Percentiles rank a stretch among this genome's conserved stretches.
These are phyloP conservation scores for Morpho deidamia DNA, from an alignment of 2,888 invertebrate genomes.

Conservation along the genomic window DNA sequence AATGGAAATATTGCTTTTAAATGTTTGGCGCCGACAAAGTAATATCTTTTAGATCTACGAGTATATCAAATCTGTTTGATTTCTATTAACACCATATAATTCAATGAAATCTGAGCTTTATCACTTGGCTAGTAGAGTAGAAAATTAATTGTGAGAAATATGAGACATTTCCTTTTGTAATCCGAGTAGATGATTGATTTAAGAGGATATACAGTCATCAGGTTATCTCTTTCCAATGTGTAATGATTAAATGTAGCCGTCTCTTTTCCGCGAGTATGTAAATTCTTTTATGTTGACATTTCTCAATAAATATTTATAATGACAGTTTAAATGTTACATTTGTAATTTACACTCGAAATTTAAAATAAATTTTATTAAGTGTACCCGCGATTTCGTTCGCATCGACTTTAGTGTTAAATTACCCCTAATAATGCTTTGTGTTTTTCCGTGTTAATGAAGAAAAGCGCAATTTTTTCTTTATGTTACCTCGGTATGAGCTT, in stretches of 20 bases:
- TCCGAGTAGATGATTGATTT: slow-evolving; percentile 29
- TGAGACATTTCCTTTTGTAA: slow-evolving; percentile 17
- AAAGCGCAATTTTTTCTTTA: too few species aligned
- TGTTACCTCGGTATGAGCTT: too few species aligned
- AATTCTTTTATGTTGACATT: slow-evolving; percentile 35
- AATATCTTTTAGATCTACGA: slow-evolving; percentile 51
- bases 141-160: slow-evolving; percentile 5
- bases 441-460: too few species aligned
- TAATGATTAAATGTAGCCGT: slow-evolving; percentile 26
- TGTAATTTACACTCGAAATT: too few species aligned
- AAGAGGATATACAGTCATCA: slow-evolving; percentile 37
- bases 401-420: too few species aligned
- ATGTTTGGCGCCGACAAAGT: slow-evolving; percentile 17
- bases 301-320: slow-evolving; percentile 30
- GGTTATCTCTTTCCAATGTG: slow-evolving; percentile 39
- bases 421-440: too few species aligned
- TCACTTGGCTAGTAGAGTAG: not conserved
- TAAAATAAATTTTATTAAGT: too few species aligned
- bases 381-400: too few species aligned
- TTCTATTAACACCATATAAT: slow-evolving; percentile 33
- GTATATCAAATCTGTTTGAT: slow-evolving; percentile 43
- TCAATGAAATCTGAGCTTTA: slow-evolving; percentile 23
- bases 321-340: too few species aligned
- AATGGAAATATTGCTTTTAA: slow-evolving; percentile 3
- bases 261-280: slow-evolving; percentile 29